Base-by-base conservation (phyloP, 2,797 vertebrate species). In the Syngnathus rostellatus region DNA sequence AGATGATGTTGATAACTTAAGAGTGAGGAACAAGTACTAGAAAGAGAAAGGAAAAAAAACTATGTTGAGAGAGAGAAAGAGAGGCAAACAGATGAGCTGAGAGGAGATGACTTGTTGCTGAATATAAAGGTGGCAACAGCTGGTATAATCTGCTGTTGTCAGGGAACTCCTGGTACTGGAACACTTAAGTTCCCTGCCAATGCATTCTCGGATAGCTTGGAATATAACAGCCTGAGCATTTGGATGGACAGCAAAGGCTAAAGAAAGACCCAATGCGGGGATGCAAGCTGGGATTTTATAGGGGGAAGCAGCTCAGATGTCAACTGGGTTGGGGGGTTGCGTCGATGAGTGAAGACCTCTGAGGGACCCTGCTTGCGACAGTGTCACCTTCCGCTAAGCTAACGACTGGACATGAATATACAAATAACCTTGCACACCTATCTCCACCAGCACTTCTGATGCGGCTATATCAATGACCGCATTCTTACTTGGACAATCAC, bases 41-140 rank as follows among this genome's bases (percentile, higher is more conserved):
- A 72, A 75, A 70, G 67, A 77, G 73, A 75, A 62, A 66, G 69
- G 74, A 65, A 64, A 63, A 83, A 59, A 63, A 23, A 21, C 54
- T 31, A 17, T 6, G 37, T 31, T 16, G 11, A 70, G 67, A 75
- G 63, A 67, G 70, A 78, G 63, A 81, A 59, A 65, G 67, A 73
- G 63, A 67, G 70, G 76, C 61, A 81, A 59, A 65, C 62, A 68
- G 66, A 25, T 8, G 31, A 66, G 62, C 38, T 43, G 43, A 1
- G 43, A 70, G 53, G 76, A 81, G 72, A 80, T 79, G 81, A 85
- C 73, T 83, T 72, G 70, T 67, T 41, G 71, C 77, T 70, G 80
- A 76, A 70, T 82, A 74, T 78, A 81, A 79, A 80, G 77, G 78
- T 77, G 82, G 68, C 72, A 85, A 77, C 82, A 86, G 82, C 85